These are phyloP conservation scores for Agrilus mali DNA, from an alignment of 2,888 invertebrate species.

Conservation along the genomic window DNA sequence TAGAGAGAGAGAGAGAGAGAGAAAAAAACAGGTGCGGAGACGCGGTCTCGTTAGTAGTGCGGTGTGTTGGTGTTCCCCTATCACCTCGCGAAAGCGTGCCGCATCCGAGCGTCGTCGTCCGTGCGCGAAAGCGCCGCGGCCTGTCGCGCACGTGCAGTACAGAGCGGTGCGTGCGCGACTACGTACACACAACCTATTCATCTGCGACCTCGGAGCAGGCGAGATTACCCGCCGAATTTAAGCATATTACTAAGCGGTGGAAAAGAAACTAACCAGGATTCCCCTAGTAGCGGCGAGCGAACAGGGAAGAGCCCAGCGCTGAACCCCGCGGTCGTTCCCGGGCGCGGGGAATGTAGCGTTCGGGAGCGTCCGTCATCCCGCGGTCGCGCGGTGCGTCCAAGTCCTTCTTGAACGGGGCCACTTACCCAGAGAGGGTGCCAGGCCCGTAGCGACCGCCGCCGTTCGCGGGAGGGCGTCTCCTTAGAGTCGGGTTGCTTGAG, in stretches of 20 bases:
- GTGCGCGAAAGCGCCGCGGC: too few relatives aligned
- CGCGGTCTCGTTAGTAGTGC: too few relatives aligned
- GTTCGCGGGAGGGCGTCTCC: conserved; percentile 24
- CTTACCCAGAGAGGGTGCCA: conserved; percentile 40
- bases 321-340: conserved; percentile 28
- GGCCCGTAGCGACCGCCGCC: conserved; percentile 37
- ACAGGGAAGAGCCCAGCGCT: conserved; percentile 43
- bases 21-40: too few relatives aligned
- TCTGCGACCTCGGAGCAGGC: conserved; percentile 9
- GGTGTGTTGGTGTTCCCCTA: too few relatives aligned
- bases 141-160: too few relatives aligned
- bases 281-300: conserved; percentile 49
- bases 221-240: conserved; percentile 29
- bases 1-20: too few relatives aligned
- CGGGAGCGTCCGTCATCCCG: conserved; percentile 29
- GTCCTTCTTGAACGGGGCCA: conserved; percentile 41
- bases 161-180: too few relatives aligned
- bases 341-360: conserved; percentile 37
- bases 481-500: conserved; percentile 45
- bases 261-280: conserved; percentile 51
- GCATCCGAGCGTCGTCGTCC: too few relatives aligned
- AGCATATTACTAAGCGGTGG: conserved; percentile 50
- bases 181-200: too few relatives aligned
- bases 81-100: too few relatives aligned
- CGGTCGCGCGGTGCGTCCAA: conserved; percentile 31